These are phyloP conservation scores for Rhadinocentrus ornatus DNA, from an alignment of 2,797 vertebrate genomes.

Conservation along the genomic window DNA sequence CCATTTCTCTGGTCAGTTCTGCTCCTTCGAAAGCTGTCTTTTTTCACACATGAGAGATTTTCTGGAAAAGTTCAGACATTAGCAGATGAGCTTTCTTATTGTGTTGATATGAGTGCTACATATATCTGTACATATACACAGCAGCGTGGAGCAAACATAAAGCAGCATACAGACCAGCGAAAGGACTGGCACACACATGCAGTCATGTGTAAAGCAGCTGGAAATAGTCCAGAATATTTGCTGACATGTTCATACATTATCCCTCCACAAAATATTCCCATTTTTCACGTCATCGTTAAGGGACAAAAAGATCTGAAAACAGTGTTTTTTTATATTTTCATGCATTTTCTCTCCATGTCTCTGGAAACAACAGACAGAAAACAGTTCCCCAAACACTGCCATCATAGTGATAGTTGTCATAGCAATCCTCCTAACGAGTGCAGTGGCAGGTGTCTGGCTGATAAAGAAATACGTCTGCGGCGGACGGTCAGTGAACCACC, in stretches of 20 bases:
- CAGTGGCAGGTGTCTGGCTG: slow-evolving; percentile 83
- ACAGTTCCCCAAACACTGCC: slow-evolving; percentile 76
- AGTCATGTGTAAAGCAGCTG: no score
- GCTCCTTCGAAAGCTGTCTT: background rate
- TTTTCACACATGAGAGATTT: background rate
- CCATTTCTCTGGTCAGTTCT: slow-evolving; percentile 78
- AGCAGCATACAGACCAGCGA: no score
- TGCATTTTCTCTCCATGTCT: slow-evolving; percentile 15
- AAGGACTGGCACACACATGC: no score
- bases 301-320: background rate
- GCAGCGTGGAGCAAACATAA: no score
- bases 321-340: background rate
- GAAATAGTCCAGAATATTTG: no score
- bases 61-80: background rate
- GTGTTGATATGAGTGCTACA: no score
- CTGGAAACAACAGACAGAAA: slow-evolving; percentile 60
- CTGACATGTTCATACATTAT: no score
- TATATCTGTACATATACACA: no score
- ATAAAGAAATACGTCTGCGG: slow-evolving; percentile 95
- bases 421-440: slow-evolving; percentile 82
- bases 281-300: background rate
- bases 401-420: slow-evolving; percentile 87
- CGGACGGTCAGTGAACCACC: slow-evolving; percentile 85
- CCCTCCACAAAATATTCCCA: background rate
- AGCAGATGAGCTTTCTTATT: no score